Percentiles rank a stretch among this genome's conserved stretches.
Evolutionary conservation across 2,113 vertebrate genomes (phyloP).

Genomic region (Lipophrys pholis): DNA sequence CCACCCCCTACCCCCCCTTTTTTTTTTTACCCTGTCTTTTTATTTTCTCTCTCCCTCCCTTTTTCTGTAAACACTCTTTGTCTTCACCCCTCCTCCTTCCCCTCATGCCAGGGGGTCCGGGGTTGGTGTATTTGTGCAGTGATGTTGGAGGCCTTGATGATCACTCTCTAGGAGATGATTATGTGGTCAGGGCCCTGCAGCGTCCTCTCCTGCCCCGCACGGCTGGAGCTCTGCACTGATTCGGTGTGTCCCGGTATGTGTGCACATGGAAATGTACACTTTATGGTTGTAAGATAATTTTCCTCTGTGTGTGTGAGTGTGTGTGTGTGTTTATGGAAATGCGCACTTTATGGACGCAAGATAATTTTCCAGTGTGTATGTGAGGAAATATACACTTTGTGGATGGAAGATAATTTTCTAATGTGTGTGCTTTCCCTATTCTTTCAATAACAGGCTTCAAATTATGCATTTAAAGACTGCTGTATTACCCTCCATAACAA

Average conservation of each 20-base stretch:
- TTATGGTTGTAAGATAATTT: conserved; percentile 37
- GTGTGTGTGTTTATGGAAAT: conserved; percentile 21
- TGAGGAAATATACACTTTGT: conserved; percentile 1
- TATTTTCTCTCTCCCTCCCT: conserved; percentile 49
- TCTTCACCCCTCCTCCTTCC: conserved; percentile 54
- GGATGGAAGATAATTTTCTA: no score
- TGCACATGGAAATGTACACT: conserved; percentile 18
- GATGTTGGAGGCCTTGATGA: conserved; percentile 78
- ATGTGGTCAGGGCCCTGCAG: conserved; percentile 76
- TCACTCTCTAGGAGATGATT: conserved; percentile 81
- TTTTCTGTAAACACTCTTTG: conserved; percentile 67
- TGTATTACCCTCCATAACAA: neutral
- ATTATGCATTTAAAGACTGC: conserved; percentile 45
- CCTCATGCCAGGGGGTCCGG: conserved; percentile 64
- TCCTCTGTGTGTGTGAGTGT: conserved; percentile 28
- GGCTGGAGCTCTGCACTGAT: conserved; percentile 62
- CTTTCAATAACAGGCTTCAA: conserved; percentile 44
- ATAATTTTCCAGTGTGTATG: conserved; percentile 33
- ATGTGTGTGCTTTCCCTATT: no score
- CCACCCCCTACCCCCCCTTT: neutral
- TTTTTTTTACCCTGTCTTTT: conserved; percentile 14
- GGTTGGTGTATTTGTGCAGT: conserved; percentile 74
- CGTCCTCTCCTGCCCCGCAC: conserved; percentile 70
- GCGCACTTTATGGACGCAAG: conserved; percentile 22
- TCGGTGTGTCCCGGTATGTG: conserved; percentile 38